phyloP scores from a whole-genome alignment of 2,797 vertebrate genomes.

The Rhabdophis nuchalis region DNA sequence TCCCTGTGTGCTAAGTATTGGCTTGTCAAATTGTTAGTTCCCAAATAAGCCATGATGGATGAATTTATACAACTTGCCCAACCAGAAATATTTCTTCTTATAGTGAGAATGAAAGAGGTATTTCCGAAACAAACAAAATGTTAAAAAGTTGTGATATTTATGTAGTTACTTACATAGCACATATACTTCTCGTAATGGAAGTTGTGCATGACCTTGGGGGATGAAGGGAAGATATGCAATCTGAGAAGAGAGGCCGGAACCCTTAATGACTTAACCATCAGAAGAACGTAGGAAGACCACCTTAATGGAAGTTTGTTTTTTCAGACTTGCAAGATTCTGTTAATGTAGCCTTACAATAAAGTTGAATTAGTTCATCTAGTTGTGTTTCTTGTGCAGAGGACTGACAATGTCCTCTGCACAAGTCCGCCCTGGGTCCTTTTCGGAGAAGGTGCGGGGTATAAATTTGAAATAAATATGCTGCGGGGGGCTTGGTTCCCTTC shows the following conservation, averaged over 20 bases:
- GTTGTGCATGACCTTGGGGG: neutral
- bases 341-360: neutral
- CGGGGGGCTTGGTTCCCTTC: no score
- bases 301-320: neutral
- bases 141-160: no score
- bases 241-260: neutral
- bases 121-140: neutral
- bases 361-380: neutral
- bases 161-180: no score
- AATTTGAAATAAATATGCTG: no score
- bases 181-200: neutral
- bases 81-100: neutral
- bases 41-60: neutral
- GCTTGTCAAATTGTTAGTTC: neutral
- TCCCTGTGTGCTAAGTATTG: neutral
- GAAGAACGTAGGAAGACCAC: neutral
- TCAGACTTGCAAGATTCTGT: neutral
- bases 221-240: neutral
- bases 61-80: neutral
- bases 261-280: neutral
- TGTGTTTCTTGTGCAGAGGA: neutral
- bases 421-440: no score
- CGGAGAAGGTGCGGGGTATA: no score
- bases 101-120: neutral
- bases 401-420: neutral